Percentiles rank a stretch among this genome's conserved stretches.
Conservation (phyloP, 2,113 vertebrate species). For the Dermatemys mawii region DNA sequence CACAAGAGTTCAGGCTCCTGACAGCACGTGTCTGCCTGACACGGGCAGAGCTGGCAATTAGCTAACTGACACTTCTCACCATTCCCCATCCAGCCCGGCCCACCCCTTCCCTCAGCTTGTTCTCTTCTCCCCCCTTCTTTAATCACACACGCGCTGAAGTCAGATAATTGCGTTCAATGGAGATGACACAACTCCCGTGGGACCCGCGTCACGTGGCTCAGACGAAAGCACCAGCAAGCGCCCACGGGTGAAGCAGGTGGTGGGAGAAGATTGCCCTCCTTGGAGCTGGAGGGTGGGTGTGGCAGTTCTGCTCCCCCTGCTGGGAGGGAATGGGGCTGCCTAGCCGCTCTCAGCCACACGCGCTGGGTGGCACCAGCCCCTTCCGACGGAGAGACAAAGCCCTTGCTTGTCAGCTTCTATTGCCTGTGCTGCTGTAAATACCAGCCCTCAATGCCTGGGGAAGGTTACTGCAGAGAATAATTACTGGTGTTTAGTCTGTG, state of each 20-base stretch:
- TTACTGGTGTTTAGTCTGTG: neutral
- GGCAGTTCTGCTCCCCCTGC: neutral
- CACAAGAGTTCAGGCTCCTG: neutral
- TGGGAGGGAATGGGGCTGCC: neutral
- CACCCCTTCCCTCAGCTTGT: neutral
- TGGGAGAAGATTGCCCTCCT: neutral
- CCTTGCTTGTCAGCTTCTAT: neutral
- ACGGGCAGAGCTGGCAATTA: neutral
- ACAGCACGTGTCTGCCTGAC: neutral
- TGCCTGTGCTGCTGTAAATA: neutral
- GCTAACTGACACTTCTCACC: neutral
- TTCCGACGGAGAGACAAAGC: neutral
- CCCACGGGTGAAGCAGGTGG: neutral
- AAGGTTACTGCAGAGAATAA: neutral
- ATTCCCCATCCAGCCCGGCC: neutral
- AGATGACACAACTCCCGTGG: neutral
- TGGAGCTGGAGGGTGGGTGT: neutral
- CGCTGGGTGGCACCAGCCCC: neutral
- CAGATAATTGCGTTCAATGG: neutral
- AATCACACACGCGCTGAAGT: neutral
- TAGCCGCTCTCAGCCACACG: neutral
- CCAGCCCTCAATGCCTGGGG: neutral
- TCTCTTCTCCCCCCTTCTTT: neutral
- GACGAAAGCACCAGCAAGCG: neutral
- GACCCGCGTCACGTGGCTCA: neutral